Evolutionary conservation across 2,888 invertebrate species (phyloP).

Genomic region (Antitype chi): DNA sequence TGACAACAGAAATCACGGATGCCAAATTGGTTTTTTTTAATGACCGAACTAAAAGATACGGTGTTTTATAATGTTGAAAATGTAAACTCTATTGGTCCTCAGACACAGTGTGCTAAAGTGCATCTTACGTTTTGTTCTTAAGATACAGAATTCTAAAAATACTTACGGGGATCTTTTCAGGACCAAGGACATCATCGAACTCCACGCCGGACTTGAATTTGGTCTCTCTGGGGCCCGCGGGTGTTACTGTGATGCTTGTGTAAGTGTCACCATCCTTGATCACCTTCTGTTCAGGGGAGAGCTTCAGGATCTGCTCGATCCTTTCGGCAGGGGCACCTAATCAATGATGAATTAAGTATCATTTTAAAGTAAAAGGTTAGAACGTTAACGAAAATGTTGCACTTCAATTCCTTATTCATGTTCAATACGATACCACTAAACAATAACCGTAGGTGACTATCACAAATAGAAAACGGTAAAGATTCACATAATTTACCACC

Average conservation of each 20-base stretch:
- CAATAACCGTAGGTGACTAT: not conserved
- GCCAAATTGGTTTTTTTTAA: too few relatives aligned
- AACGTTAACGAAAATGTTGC: not conserved
- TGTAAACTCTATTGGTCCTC: not conserved
- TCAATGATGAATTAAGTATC: not conserved
- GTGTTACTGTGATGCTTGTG: constrained; percentile 52
- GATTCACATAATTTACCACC: not conserved
- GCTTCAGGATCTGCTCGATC: not conserved
- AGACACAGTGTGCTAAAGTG: not conserved
- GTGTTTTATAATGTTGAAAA: not conserved
- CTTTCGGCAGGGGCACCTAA: constrained; percentile 16
- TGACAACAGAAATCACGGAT: too few relatives aligned
- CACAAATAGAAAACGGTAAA: not conserved
- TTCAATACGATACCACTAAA: too few relatives aligned
- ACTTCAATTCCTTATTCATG: too few relatives aligned
- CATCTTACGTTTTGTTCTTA: not conserved
- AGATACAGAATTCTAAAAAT: too few relatives aligned
- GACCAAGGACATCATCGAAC: constrained; percentile 68
- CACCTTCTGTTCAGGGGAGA: constrained; percentile 65
- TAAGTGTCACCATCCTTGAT: constrained; percentile 73
- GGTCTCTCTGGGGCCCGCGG: constrained; percentile 53
- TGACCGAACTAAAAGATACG: too few relatives aligned
- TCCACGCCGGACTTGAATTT: constrained; percentile 77
- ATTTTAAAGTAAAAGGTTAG: not conserved
- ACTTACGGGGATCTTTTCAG: constrained; percentile 42